These are phyloP conservation scores for Akabosia matsudoensis DNA, from an alignment of 1,140 invertebrate genomes.

Conservation along the genomic window DNA sequence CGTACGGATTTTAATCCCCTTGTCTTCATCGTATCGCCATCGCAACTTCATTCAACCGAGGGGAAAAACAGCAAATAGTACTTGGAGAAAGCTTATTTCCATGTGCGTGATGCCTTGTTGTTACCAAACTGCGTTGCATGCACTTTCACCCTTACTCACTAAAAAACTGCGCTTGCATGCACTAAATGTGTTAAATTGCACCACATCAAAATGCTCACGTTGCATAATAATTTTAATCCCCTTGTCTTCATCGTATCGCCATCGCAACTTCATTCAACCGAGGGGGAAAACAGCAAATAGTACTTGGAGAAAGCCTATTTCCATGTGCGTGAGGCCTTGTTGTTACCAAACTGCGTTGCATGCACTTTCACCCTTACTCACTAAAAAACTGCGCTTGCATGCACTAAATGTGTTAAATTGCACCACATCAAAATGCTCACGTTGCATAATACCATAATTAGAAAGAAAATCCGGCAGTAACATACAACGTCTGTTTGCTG, in stretches of 20 bases:
- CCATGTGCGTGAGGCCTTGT: too few species aligned
- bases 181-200: background rate
- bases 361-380: background rate
- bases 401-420: background rate
- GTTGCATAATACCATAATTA: background rate
- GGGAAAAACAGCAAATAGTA: background rate
- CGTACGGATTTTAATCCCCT: slow-evolving; percentile 17
- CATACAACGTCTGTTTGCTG: too few species aligned
- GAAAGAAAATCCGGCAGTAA: too few species aligned
- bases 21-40: background rate
- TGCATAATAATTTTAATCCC: background rate
- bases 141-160: background rate
- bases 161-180: background rate
- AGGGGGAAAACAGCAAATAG: background rate
- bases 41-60: background rate
- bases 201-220: background rate
- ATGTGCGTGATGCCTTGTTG: too few species aligned
- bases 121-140: background rate
- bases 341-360: background rate
- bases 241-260: background rate
- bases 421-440: background rate
- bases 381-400: background rate
- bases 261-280: background rate
- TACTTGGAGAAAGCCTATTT: too few species aligned
- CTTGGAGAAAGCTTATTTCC: too few species aligned